Evolutionary conservation across 2,888 invertebrate species (phyloP).

Genomic region (Siphonodentalium dalli): DNA sequence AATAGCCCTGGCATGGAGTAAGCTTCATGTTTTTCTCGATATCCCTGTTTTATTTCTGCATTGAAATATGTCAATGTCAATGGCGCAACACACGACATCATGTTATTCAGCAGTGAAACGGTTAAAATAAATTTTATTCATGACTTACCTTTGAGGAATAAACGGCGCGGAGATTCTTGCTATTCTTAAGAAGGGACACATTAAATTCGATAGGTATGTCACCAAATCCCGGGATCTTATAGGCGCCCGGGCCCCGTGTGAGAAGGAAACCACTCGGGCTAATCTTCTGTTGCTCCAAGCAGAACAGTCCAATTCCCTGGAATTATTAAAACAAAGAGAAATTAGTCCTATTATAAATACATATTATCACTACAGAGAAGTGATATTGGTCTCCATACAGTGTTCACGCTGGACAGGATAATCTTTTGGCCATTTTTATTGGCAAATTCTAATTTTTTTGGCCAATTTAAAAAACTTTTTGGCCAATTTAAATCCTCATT

Average conservation of each 20-base stretch:
- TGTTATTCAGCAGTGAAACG: too few relatives aligned
- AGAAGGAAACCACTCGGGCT: conserved; percentile 82
- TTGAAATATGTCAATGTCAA: too few relatives aligned
- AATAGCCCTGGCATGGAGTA: too few relatives aligned
- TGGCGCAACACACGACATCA: too few relatives aligned
- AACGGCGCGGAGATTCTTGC: conserved; percentile 87
- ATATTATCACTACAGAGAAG: too few relatives aligned
- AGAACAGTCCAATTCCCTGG: conserved; percentile 87
- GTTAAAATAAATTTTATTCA: not conserved
- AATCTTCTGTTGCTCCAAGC: conserved; percentile 87
- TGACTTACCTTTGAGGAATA: conserved; percentile 89
- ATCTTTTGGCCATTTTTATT: not conserved
- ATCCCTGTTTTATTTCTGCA: too few relatives aligned
- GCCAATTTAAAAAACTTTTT: too few relatives aligned
- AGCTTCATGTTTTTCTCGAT: too few relatives aligned
- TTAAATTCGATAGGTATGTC: conserved; percentile 93
- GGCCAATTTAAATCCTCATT: too few relatives aligned
- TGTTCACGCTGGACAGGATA: not conserved
- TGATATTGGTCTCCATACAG: too few relatives aligned
- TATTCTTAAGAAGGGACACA: conserved; percentile 89
- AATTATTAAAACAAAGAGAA: too few relatives aligned
- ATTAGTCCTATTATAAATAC: too few relatives aligned
- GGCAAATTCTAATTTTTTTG: not conserved
- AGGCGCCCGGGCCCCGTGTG: conserved; percentile 90
- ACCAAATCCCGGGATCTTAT: conserved; percentile 91